Percentiles rank a stretch among this genome's conserved stretches.
These are phyloP conservation scores for Synanthedon tipuliformis DNA, from an alignment of 2,888 invertebrate genomes.

Conservation along the genomic window DNA sequence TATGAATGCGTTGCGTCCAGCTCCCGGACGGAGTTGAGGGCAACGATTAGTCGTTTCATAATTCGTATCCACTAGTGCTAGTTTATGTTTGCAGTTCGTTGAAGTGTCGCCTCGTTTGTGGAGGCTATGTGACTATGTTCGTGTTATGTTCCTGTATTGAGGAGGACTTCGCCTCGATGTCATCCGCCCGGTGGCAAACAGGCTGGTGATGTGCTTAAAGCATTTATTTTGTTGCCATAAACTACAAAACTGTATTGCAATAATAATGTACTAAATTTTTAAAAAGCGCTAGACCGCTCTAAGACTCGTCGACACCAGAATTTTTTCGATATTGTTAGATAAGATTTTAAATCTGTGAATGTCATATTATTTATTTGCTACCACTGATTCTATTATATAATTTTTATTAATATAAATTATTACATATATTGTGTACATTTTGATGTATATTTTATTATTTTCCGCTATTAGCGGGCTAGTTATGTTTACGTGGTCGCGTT, in stretches of 20 bases:
- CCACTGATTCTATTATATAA: slow-evolving; percentile 65
- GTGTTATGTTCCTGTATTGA: slow-evolving; percentile 66
- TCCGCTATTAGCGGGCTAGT: slow-evolving; percentile 53
- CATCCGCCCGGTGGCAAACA: slow-evolving; percentile 52
- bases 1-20: slow-evolving; percentile 63
- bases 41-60: slow-evolving; percentile 47
- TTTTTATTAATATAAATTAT: slow-evolving; percentile 61
- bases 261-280: slow-evolving; percentile 69
- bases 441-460: slow-evolving; percentile 70
- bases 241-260: slow-evolving; percentile 69
- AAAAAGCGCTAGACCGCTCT: slow-evolving; percentile 60
- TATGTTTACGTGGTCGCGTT: slow-evolving; percentile 59
- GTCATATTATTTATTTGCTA: slow-evolving; percentile 70
- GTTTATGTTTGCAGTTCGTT: slow-evolving; percentile 51
- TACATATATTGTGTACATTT: slow-evolving; percentile 71
- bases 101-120: slow-evolving; percentile 43
- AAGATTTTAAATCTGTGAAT: slow-evolving; percentile 70
- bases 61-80: slow-evolving; percentile 58
- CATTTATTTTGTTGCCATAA: slow-evolving; percentile 72
- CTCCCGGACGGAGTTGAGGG: slow-evolving; percentile 55
- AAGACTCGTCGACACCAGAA: slow-evolving; percentile 56
- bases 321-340: slow-evolving; percentile 66
- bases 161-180: slow-evolving; percentile 57
- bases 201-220: slow-evolving; percentile 70
- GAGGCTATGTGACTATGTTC: slow-evolving; percentile 52